Evolutionary conservation across 2,113 vertebrate species (phyloP).

Genomic region (cat (Felis catus)): DNA sequence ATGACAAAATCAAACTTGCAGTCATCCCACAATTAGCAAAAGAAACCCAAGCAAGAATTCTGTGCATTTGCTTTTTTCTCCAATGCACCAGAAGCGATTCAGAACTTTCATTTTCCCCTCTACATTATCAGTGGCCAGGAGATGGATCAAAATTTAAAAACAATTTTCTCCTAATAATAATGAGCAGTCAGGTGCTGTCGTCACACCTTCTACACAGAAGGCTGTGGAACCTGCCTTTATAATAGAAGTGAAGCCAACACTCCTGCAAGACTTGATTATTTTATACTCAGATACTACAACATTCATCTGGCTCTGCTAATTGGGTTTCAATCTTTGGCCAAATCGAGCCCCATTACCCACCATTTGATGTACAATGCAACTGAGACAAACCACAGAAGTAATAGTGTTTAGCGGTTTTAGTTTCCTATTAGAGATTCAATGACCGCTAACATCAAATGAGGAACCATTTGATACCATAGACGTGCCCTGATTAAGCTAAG

Average conservation of each 20-base stretch:
- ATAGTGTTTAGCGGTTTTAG: slow-evolving; percentile 30
- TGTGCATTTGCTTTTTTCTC: neutral
- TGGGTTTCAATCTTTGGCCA: slow-evolving; percentile 26
- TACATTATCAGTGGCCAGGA: neutral
- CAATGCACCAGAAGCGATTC: neutral
- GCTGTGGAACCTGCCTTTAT: slow-evolving; percentile 11
- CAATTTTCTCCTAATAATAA: slow-evolving; percentile 29
- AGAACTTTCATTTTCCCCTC: slow-evolving; percentile 3
- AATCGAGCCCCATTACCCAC: slow-evolving; percentile 1
- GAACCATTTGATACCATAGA: slow-evolving; percentile 40
- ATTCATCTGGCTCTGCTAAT: slow-evolving; percentile 47
- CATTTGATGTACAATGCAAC: slow-evolving; percentile 33
- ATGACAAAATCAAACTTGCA: neutral
- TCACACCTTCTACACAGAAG: slow-evolving; percentile 37
- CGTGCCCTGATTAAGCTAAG: slow-evolving; percentile 44
- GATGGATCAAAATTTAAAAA: slow-evolving; percentile 54
- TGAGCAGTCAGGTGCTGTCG: neutral
- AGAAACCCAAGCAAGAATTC: neutral
- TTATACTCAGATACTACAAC: slow-evolving; percentile 48
- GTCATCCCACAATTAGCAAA: neutral
- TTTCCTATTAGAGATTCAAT: slow-evolving; percentile 38
- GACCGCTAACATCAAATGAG: slow-evolving; percentile 47
- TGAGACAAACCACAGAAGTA: slow-evolving; percentile 43
- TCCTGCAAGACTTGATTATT: slow-evolving; percentile 34
- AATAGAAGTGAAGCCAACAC: slow-evolving; percentile 5